Evolutionary conservation across 1,140 invertebrate species (phyloP).

Genomic region (Palaemon carinicauda): DNA sequence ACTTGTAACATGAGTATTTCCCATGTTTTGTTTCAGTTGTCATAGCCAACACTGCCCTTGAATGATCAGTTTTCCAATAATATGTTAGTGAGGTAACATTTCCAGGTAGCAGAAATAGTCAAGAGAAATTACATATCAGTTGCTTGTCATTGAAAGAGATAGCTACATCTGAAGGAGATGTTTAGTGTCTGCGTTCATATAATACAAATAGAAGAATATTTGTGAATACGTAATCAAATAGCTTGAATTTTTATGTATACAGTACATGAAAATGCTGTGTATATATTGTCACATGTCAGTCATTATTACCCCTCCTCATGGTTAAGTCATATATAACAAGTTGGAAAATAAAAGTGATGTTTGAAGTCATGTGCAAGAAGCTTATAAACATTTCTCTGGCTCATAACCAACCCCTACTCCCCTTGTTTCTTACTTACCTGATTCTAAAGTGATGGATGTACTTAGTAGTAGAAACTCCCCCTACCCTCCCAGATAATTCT

Average conservation of each 20-base stretch:
- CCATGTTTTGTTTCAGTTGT: no score
- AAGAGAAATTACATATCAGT: not conserved
- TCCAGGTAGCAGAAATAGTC: no score
- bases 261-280: not conserved
- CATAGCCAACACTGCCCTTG: no score
- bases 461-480: constrained; percentile 34
- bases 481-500: constrained; percentile 14
- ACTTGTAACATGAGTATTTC: no score
- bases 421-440: not conserved
- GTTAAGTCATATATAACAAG: no score
- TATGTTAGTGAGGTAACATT: constrained; percentile 48
- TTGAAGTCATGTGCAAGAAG: no score
- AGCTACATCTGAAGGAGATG: not conserved
- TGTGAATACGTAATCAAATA: not conserved
- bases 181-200: no score
- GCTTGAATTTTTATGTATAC: not conserved
- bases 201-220: not conserved
- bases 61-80: constrained; percentile 36
- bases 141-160: not conserved
- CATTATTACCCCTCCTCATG: not conserved
- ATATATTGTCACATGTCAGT: not conserved
- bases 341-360: no score
- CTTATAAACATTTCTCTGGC: not conserved
- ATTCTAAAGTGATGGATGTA: constrained; percentile 15
- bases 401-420: constrained; percentile 28